phyloP scores from a whole-genome alignment of 2,113 vertebrate genomes.

The Camelus bactrianus region DNA sequence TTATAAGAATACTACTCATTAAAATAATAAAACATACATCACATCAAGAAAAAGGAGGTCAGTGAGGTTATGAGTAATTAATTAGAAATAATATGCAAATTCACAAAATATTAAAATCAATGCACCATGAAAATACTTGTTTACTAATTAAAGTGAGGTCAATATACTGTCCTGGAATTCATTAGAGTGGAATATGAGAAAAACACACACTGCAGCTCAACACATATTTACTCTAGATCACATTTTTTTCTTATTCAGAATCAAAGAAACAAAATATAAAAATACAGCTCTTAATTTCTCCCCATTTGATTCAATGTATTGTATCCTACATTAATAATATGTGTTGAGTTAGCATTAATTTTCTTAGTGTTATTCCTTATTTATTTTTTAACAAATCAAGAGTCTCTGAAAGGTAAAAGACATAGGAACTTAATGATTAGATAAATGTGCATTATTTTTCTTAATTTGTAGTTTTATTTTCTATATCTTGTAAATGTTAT shows the following conservation, averaged over 20 bases:
- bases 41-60: neutral
- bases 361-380: neutral
- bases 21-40: neutral
- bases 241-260: neutral
- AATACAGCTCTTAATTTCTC: neutral
- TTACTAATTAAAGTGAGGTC: conserved; percentile 62
- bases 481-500: neutral
- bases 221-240: neutral
- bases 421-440: neutral
- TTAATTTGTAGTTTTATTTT: neutral
- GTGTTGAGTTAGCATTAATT: neutral
- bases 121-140: conserved; percentile 26
- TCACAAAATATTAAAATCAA: conserved; percentile 55
- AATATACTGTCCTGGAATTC: neutral
- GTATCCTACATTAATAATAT: neutral
- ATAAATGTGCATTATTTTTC: neutral
- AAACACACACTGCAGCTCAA: neutral
- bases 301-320: neutral
- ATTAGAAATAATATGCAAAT: conserved; percentile 26
- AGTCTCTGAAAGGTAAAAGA: neutral
- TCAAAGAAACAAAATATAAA: neutral
- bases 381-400: neutral
- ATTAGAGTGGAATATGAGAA: neutral
- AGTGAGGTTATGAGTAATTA: neutral
- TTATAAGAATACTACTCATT: neutral